phyloP scores from a whole-genome alignment of 2,113 vertebrate genomes.

The Bambusicola thoracicus region DNA sequence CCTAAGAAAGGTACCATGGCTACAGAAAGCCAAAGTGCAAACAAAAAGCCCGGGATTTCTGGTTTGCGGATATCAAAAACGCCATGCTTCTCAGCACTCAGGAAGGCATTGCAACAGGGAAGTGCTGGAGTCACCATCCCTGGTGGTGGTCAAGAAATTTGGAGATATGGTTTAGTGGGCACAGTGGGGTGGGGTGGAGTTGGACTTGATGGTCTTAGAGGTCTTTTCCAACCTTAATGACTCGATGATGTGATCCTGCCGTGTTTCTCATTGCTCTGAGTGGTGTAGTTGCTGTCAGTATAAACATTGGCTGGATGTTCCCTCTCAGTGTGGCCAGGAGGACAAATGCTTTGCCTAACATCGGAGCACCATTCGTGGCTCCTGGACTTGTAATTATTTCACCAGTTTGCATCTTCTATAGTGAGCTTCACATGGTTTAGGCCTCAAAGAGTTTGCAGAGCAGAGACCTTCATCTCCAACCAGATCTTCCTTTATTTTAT shows the following conservation, averaged over 20 bases:
- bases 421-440: background rate
- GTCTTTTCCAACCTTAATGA: too few species aligned
- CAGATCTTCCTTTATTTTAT: background rate
- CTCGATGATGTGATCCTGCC: background rate
- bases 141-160: too few species aligned
- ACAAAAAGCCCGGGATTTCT: background rate
- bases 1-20: background rate
- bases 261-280: background rate
- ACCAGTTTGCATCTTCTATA: background rate
- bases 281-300: background rate
- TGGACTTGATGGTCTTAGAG: too few species aligned
- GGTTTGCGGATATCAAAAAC: background rate
- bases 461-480: background rate
- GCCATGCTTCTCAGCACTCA: background rate
- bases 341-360: background rate
- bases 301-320: background rate
- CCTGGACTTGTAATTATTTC: background rate
- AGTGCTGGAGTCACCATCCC: too few species aligned
- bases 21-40: background rate
- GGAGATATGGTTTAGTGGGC: too few species aligned
- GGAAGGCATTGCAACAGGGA: background rate
- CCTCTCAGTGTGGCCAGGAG: background rate
- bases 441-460: conserved; percentile 19
- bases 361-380: background rate
- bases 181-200: too few species aligned